Percentiles rank a stretch among this genome's conserved stretches.
These are phyloP conservation scores for Drosophila algonquin DNA, from an alignment of 2,888 invertebrate genomes.

Conservation along the genomic window DNA sequence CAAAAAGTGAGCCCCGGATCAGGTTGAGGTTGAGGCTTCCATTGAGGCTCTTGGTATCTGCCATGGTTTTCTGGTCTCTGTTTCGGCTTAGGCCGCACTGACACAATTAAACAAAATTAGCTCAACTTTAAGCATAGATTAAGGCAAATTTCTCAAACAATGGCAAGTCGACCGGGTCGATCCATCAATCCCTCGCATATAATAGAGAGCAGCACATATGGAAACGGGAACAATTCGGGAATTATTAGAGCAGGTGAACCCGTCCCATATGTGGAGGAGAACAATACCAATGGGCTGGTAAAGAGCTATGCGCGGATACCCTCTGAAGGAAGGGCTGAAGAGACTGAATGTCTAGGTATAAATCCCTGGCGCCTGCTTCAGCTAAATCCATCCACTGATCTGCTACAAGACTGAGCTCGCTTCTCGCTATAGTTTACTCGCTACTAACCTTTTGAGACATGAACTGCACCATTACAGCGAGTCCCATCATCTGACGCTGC, in stretches of 20 bases:
- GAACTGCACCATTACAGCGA: conserved; percentile 93
- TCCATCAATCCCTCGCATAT: conserved; percentile 1
- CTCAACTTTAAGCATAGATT: conserved; percentile 76
- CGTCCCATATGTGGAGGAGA: neutral
- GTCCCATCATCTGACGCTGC: conserved; percentile 91
- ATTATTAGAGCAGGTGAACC: conserved; percentile 69
- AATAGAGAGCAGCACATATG: neutral
- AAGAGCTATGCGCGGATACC: conserved; percentile 9
- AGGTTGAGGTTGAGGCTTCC: neutral
- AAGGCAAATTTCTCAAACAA: conserved; percentile 66
- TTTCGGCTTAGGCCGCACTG: conserved; percentile 56
- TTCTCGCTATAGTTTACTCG: neutral
- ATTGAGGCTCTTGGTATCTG: neutral
- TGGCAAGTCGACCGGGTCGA: neutral
- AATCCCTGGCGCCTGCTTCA: conserved; percentile 62
- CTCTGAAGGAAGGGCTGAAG: conserved; percentile 28
- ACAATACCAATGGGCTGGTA: conserved; percentile 45
- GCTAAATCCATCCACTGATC: conserved; percentile 47
- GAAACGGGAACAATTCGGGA: conserved; percentile 29
- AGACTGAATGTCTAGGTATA: conserved; percentile 14
- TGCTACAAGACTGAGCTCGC: neutral
- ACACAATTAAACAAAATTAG: conserved; percentile 80
- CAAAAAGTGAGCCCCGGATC: conserved; percentile 50
- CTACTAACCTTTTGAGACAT: conserved; percentile 90
- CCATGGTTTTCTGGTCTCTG: neutral